Evolutionary conservation across 2,888 invertebrate species (phyloP).

Genomic region (Drosophila bunnanda): DNA sequence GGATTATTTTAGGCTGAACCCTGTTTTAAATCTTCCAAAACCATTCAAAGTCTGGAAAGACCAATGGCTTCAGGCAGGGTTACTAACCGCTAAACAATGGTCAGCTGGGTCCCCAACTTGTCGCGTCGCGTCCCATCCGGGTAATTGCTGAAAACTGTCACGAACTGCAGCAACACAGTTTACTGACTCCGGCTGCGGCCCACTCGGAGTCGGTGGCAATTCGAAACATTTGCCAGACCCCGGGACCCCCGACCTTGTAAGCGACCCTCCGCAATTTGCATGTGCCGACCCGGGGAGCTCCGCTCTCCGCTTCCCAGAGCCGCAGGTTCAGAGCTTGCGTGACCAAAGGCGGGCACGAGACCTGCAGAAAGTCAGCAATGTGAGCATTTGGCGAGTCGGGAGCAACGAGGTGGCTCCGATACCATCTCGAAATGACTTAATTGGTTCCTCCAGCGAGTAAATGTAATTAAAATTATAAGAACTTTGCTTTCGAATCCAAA

Average conservation of each 20-base stretch:
- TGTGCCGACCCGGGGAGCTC: slow-evolving; percentile 47
- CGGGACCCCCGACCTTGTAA: slow-evolving; percentile 6
- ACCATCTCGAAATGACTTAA: slow-evolving; percentile 58
- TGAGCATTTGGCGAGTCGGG: slow-evolving; percentile 37
- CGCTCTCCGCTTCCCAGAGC: slow-evolving; percentile 45
- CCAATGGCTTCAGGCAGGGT: slow-evolving; percentile 38
- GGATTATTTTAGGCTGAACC: no score
- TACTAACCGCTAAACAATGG: slow-evolving; percentile 71
- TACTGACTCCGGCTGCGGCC: slow-evolving; percentile 56
- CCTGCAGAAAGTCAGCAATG: slow-evolving; percentile 23
- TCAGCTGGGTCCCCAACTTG: slow-evolving; percentile 36
- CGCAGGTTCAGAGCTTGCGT: slow-evolving; percentile 54
- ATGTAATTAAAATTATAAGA: slow-evolving; percentile 52
- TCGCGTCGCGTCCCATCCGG: slow-evolving; percentile 52
- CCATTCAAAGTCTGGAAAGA: not conserved
- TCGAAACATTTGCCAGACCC: slow-evolving; percentile 42
- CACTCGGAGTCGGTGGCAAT: slow-evolving; percentile 36
- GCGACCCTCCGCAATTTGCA: slow-evolving; percentile 57
- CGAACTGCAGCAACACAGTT: slow-evolving; percentile 73
- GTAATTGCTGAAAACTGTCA: slow-evolving; percentile 77
- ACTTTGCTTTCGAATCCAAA: slow-evolving; percentile 50
- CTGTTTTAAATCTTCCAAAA: not conserved
- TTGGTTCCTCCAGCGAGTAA: slow-evolving; percentile 35
- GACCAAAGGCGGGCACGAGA: slow-evolving; percentile 59
- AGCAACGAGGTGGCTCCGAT: slow-evolving; percentile 42